phyloP scores from a whole-genome alignment of 2,113 vertebrate species.

The Caracal caracal region DNA sequence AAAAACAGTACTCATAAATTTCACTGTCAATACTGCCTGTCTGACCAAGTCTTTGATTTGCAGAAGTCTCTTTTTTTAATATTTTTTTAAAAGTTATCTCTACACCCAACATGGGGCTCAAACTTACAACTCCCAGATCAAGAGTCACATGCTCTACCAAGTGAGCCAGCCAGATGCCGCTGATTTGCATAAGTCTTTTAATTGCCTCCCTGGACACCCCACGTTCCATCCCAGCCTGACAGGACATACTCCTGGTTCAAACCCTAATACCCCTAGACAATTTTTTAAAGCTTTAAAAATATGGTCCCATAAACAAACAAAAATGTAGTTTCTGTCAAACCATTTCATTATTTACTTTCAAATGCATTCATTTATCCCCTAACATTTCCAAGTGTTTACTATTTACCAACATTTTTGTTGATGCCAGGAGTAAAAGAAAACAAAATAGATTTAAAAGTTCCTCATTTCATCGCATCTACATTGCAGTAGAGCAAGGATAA shows the following conservation, averaged over 20 bases:
- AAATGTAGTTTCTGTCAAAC: not conserved
- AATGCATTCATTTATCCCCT: not conserved
- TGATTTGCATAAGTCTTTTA: not conserved
- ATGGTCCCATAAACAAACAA: not conserved
- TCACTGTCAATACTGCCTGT: not conserved
- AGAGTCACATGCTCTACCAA: not conserved
- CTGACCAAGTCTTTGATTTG: not conserved
- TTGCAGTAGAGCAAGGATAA: not conserved
- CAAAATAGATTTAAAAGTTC: not conserved
- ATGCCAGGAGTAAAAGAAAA: not conserved
- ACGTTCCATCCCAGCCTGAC: not conserved
- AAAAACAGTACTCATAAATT: not conserved
- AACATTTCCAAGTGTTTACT: not conserved
- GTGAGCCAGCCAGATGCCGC: not conserved
- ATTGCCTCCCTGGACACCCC: not conserved
- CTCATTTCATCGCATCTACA: not conserved
- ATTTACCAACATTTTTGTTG: not conserved
- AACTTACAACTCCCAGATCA: not conserved
- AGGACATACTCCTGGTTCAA: not conserved
- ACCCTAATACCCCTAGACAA: not conserved
- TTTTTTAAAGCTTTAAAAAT: not conserved
- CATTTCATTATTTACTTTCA: conserved; percentile 17
- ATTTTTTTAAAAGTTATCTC: not conserved
- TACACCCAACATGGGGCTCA: not conserved
- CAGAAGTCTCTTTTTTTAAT: not conserved